Base-by-base conservation (phyloP, 64 coral and sea anemone species). In the Montipora foliosa region DNA sequence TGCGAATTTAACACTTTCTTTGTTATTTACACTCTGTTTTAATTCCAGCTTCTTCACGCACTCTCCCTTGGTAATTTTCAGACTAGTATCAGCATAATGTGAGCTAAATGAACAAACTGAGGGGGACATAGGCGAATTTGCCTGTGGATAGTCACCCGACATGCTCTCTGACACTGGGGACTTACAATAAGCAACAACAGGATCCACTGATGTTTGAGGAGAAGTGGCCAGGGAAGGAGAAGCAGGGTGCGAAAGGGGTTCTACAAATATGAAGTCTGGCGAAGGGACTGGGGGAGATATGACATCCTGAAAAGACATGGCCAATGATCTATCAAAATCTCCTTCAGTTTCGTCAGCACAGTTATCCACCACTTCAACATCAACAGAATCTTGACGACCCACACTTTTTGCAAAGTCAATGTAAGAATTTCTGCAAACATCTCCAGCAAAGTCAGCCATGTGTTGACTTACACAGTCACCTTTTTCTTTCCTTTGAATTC, bases 231-330 rank as follows among this genome's bases (percentile, higher is more conserved):
- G 82, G 45, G 68, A 11, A 25, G 80, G 81, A 47, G 88, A 90
- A 8, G 44, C 77, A 49, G 49, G 78, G 47, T 67, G 74, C 8
- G 29, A 94, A 49, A 79, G 46, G 48, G 75, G 29, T 13, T 82
- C 87, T 16, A 82, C 46, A 48, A 94, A 94, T 1, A 69, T 69
- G 71, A 90, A 90, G 16, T 83, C 87, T 1, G 93, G 93, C 14
- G 93, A 95, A 14, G 88, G 93, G 44, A 95, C 80, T 47, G 93
- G 93, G 4, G 80, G 88, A 50, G 93, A 90, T 59, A 95, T 86
- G 51, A 95, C 64, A 15, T 74, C 51, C 12, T 45, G 58, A 12
- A 67, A 5, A 19, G 80, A 83, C 3, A 53, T 44, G 8, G 29
- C 16, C 4, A 25, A 10, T 47, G 66, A 2, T 10, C 8, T 7